A percentile compares a stretch with the other conserved stretches of the same genome.
These are phyloP conservation scores for Leuciscus idus DNA, from an alignment of 2,113 vertebrate species.

Conservation along the genomic window DNA sequence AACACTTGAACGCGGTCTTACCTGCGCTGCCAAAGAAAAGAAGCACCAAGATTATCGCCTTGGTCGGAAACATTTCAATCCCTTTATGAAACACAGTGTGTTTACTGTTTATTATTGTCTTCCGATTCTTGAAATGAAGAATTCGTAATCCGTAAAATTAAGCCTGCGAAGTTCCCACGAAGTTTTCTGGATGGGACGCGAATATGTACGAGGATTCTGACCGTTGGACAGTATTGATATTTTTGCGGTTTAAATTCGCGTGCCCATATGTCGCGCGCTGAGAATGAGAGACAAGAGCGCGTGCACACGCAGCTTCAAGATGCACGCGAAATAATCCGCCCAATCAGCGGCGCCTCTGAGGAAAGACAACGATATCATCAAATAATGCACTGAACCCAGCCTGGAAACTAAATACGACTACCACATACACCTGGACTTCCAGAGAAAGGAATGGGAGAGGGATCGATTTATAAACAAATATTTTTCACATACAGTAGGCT, in stretches of 20 bases:
- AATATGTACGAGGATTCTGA: neutral
- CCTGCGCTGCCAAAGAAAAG: conserved; percentile 87
- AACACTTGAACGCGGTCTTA: conserved; percentile 67
- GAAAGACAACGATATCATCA: conserved; percentile 7
- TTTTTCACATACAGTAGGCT: neutral
- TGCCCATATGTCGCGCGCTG: conserved; percentile 36
- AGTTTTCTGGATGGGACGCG: neutral
- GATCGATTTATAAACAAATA: neutral
- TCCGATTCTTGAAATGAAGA: neutral
- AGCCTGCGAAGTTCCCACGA: conserved; percentile 5
- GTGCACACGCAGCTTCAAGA: conserved; percentile 72
- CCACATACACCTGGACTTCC: neutral
- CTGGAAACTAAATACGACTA: neutral
- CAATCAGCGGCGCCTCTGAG: conserved; percentile 48
- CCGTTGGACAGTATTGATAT: conserved; percentile 6
- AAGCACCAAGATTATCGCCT: conserved; percentile 84
- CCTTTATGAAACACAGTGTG: conserved; percentile 61
- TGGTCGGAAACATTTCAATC: conserved; percentile 86
- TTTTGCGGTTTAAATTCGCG: conserved; percentile 38
- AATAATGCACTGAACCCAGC: conserved; percentile 7
- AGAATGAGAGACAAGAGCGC: conserved; percentile 67
- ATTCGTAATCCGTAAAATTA: conserved; percentile 30
- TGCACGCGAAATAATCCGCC: conserved; percentile 80
- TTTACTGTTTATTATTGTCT: neutral
- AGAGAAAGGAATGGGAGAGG: neutral